These are phyloP conservation scores for Pocillopora meandrina DNA, from an alignment of 92 coral and sea anemone genomes.

Conservation along the genomic window DNA sequence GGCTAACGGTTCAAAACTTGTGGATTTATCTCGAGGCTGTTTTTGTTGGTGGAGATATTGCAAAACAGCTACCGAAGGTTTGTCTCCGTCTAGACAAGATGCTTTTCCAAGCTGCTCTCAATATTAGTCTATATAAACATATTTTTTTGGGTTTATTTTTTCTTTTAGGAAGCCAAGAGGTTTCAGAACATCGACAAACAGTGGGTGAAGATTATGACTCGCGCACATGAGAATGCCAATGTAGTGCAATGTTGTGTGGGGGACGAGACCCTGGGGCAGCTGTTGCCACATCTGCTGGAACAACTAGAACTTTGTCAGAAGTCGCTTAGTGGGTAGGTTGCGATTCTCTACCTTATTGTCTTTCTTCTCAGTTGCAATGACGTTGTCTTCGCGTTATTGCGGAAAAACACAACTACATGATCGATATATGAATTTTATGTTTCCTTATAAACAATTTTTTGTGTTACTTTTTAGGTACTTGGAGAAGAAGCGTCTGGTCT, in stretches of 20 bases:
- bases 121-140: too few relatives aligned
- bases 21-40: conserved; percentile 93
- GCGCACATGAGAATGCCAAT: conserved; percentile 79
- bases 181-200: conserved; percentile 86
- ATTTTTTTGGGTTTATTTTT: background rate
- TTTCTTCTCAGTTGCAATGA: too few relatives aligned
- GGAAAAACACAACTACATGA: too few relatives aligned
- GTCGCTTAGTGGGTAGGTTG: conserved; percentile 76
- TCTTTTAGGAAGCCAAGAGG: conserved; percentile 75
- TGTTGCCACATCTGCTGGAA: conserved; percentile 74
- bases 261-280: conserved; percentile 78
- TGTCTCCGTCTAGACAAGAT: background rate
- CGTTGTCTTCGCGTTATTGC: too few relatives aligned
- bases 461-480: conserved; percentile 53
- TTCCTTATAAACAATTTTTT: too few relatives aligned
- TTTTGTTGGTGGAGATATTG: conserved; percentile 91
- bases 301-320: conserved; percentile 84
- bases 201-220: conserved; percentile 87
- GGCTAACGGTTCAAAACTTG: conserved; percentile 87
- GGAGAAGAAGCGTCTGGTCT: conserved; percentile 86
- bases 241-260: conserved; percentile 79
- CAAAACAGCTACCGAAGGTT: conserved; percentile 89
- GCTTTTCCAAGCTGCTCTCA: too few relatives aligned
- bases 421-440: too few relatives aligned
- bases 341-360: background rate